A percentile compares a stretch with the other conserved stretches of the same genome.
These are phyloP conservation scores for Drosophila lacertosa DNA, from an alignment of 1,140 invertebrate genomes.

Conservation along the genomic window DNA sequence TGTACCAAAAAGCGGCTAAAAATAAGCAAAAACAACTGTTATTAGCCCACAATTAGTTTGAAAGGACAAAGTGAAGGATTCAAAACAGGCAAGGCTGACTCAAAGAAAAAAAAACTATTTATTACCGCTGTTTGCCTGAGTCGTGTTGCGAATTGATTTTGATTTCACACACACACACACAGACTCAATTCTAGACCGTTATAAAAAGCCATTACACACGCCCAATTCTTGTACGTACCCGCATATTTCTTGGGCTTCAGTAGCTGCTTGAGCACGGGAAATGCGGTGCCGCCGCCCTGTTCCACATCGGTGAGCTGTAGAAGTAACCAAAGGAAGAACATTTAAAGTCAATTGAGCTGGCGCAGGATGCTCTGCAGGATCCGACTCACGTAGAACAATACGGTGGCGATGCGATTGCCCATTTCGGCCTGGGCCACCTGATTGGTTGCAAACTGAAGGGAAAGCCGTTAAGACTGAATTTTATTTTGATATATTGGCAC, in stretches of 20 bases:
- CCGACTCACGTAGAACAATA: conserved; percentile 84
- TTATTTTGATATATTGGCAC: conserved; percentile 22
- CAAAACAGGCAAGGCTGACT: too few species aligned
- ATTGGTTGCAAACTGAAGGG: conserved; percentile 27
- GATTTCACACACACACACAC: too few species aligned
- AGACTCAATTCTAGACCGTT: neutral
- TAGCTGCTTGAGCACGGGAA: conserved; percentile 92
- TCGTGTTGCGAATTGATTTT: too few species aligned
- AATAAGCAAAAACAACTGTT: neutral
- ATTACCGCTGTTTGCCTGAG: too few species aligned
- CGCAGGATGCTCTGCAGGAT: too few species aligned
- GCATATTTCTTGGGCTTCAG: conserved; percentile 91
- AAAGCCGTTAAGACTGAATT: neutral
- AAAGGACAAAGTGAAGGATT: too few species aligned
- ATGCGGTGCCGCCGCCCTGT: conserved; percentile 97
- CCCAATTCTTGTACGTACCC: conserved; percentile 33
- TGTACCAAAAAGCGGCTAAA: conserved; percentile 96
- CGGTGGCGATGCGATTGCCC: conserved; percentile 80
- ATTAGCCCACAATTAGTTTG: neutral
- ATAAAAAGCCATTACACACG: neutral
- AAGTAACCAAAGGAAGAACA: neutral
- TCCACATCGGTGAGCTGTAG: conserved; percentile 95
- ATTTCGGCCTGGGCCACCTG: conserved; percentile 25
- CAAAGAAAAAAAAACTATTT: too few species aligned
- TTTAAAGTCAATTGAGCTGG: neutral